Percentiles rank a stretch among this genome's conserved stretches.
phyloP scores from a whole-genome alignment of 1,140 invertebrate species.

The Pseudomyrmex flavicornis region DNA sequence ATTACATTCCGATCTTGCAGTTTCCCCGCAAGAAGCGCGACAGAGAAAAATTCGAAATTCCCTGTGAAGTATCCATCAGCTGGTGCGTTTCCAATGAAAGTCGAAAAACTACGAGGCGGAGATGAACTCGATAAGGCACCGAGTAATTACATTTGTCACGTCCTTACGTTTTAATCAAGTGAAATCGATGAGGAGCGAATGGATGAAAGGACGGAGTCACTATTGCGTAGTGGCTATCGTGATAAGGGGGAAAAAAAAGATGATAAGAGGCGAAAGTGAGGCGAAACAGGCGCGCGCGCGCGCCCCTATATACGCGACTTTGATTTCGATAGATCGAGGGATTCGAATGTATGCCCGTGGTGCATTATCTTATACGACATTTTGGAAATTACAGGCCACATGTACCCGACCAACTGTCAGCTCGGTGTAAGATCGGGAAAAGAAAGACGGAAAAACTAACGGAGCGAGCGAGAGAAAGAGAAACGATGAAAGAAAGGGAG shows the following conservation, averaged over 20 bases:
- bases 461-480: conserved; percentile 20
- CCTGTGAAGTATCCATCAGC: conserved; percentile 35
- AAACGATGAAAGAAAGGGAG: conserved; percentile 33
- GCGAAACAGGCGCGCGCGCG: conserved; percentile 19
- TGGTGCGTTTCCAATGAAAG: conserved; percentile 34
- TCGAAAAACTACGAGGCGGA: conserved; percentile 30
- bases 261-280: conserved; percentile 66
- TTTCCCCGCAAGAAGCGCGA: conserved; percentile 18
- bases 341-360: background rate
- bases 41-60: conserved; percentile 25
- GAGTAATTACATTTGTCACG: conserved; percentile 62
- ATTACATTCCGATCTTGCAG: conserved; percentile 35
- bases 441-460: conserved; percentile 31
- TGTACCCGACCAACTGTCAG: conserved; percentile 79
- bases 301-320: conserved; percentile 53
- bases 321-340: conserved; percentile 55
- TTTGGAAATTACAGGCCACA: conserved; percentile 80
- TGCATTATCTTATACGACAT: conserved; percentile 73
- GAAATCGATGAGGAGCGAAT: conserved; percentile 49
- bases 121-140: conserved; percentile 38
- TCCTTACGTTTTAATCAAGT: conserved; percentile 63
- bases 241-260: conserved; percentile 53
- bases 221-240: conserved; percentile 36
- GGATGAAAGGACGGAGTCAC: conserved; percentile 59
- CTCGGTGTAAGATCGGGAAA: conserved; percentile 31